Percentiles rank a stretch among this genome's conserved stretches.
Evolutionary conservation across 2,113 vertebrate species (phyloP).

Genomic region (Gopherus flavomarginatus): DNA sequence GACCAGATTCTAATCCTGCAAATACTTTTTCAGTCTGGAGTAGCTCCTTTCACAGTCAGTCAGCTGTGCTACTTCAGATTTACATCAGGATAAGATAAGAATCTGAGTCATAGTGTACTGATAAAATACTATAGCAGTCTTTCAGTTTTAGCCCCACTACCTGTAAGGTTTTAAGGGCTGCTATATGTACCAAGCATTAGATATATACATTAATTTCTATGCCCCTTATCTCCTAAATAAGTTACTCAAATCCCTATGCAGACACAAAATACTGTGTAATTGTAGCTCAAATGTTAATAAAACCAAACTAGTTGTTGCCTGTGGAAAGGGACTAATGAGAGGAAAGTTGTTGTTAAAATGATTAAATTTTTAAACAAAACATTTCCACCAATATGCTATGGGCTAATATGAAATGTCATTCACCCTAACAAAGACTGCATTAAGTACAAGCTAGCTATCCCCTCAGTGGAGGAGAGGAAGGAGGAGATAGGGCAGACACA

Average conservation of each 20-base stretch:
- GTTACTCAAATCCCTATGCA: fast-evolving
- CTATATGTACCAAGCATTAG: neutral
- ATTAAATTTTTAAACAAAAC: fast-evolving
- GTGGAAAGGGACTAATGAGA: neutral
- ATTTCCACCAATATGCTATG: neutral
- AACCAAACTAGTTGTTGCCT: neutral
- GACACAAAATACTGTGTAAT: neutral
- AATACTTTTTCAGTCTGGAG: neutral
- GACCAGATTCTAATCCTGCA: neutral
- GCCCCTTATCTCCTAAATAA: neutral
- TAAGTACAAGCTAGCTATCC: neutral
- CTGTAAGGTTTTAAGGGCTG: neutral
- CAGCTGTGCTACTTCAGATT: neutral
- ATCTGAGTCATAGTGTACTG: fast-evolving
- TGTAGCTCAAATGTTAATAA: neutral
- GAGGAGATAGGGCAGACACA: neutral
- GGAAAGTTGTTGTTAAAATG: neutral
- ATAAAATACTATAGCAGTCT: fast-evolving
- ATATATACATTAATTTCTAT: neutral
- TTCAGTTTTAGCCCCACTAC: fast-evolving
- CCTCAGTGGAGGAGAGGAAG: neutral
- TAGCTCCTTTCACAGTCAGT: neutral
- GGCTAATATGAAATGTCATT: neutral
- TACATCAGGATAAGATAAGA: neutral
- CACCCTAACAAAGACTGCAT: neutral